Base-by-base conservation (phyloP, 2,113 vertebrate genomes). In the Odocoileus virginianus region DNA sequence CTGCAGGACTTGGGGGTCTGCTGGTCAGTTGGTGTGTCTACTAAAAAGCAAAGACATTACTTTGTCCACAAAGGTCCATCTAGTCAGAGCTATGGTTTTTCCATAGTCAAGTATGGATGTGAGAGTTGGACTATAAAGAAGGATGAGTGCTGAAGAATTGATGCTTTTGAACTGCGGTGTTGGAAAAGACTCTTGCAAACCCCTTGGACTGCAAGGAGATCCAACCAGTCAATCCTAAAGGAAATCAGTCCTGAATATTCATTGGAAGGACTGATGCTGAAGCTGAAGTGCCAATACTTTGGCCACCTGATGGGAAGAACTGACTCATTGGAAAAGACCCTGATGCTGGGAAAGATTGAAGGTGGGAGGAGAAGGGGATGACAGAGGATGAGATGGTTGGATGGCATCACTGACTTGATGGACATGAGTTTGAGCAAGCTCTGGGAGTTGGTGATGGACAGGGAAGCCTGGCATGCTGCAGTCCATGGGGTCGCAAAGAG, bases 291-390 rank as follows among this genome's bases (percentile, higher is more conserved):
- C 64, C 64, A 71, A 21, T 71, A 71, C n/a, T 71, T 6, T 36
- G 64, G 17, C 64, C n/a, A 71, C n/a, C 9, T 36, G n/a, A 5
- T 71, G 64, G 17, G n/a, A 71, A 71, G n/a, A 36, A 36, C n/a
- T 21, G 17, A 4, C n/a, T 71, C 17, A 11, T 21, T 71, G n/a
- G 64, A 36, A 21, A 36, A 36, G 17, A 36, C n/a, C n/a, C n/a
- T 71, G n/a, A 71, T 71, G 17, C 64, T 71, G n/a, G 64, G 17
- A 71, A 71, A 21, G 64, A 71, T 71, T 71, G n/a, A 71, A 36
- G n/a, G n/a, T 0, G 4, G 9, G 64, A 36, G n/a, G n/a, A 71
- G 17, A 71, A 71, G 64, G 17, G 9, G 17, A 11, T 0, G 0
- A 71, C n/a, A 71, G 4, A 71, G 64, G 17, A 21, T 67, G 61